Evolutionary conservation across 1,140 invertebrate species (phyloP).

Genomic region (Drosophila arawakana): DNA sequence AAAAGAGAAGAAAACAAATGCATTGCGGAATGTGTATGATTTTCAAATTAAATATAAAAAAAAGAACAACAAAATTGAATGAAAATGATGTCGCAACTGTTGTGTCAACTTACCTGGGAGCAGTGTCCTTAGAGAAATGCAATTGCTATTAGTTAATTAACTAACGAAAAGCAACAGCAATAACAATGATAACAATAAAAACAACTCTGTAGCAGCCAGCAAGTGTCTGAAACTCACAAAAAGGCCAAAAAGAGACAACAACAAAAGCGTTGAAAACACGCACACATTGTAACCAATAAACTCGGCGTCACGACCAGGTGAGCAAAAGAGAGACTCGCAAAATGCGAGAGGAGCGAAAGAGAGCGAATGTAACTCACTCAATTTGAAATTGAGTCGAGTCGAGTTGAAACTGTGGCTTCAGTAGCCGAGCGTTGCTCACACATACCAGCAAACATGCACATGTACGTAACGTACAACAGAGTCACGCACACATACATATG

Average conservation of each 20-base stretch:
- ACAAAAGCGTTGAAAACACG: constrained; percentile 6
- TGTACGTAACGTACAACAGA: constrained; percentile 22
- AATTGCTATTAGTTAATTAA: constrained; percentile 13
- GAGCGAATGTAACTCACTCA: constrained; percentile 25
- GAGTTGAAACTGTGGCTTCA: constrained; percentile 34
- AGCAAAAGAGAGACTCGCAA: constrained; percentile 9
- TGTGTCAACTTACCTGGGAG: constrained; percentile 14
- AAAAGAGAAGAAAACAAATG: background rate
- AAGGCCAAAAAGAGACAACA: constrained; percentile 33
- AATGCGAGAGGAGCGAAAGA: constrained; percentile 2
- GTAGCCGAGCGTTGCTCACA: background rate
- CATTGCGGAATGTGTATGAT: constrained; percentile 26
- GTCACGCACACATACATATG: constrained; percentile 18
- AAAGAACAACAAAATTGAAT: background rate
- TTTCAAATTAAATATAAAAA: constrained; percentile 22
- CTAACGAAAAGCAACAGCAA: constrained; percentile 1
- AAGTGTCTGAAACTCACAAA: constrained; percentile 21
- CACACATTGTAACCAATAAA: constrained; percentile 11
- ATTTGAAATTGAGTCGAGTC: constrained; percentile 18
- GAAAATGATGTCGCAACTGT: constrained; percentile 22
- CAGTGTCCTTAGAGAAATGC: constrained; percentile 4
- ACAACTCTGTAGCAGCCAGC: constrained; percentile 4
- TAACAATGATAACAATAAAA: constrained; percentile 16
- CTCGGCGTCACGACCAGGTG: constrained; percentile 39
- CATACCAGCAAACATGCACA: background rate